phyloP scores from a whole-genome alignment of 2,888 invertebrate species.

The Morinoia aosen region DNA sequence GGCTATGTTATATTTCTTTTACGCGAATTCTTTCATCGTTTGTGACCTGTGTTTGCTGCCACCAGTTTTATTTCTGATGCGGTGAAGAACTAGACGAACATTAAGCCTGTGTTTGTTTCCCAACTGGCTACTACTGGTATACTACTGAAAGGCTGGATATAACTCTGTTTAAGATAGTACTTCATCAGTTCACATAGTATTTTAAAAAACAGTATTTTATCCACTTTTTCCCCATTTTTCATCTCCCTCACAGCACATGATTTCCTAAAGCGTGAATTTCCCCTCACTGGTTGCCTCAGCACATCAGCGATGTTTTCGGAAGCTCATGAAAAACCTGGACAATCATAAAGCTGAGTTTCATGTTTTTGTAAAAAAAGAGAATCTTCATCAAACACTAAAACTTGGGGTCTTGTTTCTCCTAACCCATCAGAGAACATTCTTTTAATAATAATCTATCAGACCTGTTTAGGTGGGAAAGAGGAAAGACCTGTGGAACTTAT shows the following conservation, averaged over 20 bases:
- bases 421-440: too few species aligned
- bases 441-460: too few species aligned
- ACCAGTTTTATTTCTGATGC: not conserved
- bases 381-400: too few species aligned
- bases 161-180: not conserved
- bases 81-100: not conserved
- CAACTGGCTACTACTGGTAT: not conserved
- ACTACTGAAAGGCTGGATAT: not conserved
- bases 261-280: not conserved
- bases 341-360: not conserved
- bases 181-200: not conserved
- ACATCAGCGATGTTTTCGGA: not conserved
- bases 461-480: too few species aligned
- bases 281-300: not conserved
- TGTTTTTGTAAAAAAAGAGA: too few species aligned
- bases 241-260: not conserved
- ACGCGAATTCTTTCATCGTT: not conserved
- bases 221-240: not conserved
- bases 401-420: too few species aligned
- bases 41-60: not conserved
- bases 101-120: not conserved
- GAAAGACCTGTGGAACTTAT: too few species aligned
- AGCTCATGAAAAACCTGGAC: not conserved
- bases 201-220: not conserved
- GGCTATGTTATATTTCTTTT: not conserved